Percentiles rank a stretch among this genome's conserved stretches.
Evolutionary conservation across 2,797 vertebrate genomes (phyloP).

Genomic region (Bovichtus variegatus): DNA sequence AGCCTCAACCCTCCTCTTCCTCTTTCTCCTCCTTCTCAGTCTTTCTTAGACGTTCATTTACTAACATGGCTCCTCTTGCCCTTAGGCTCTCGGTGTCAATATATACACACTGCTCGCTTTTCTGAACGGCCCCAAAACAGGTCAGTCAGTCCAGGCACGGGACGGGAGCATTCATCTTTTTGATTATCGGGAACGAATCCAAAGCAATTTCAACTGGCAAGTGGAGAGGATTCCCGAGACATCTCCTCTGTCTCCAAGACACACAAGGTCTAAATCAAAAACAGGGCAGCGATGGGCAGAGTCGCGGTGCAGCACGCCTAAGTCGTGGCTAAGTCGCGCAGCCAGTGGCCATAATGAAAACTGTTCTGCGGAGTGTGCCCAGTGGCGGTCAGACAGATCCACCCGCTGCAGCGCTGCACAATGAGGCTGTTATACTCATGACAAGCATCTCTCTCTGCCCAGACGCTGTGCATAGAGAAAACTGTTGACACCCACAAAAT

Average conservation of each 20-base stretch:
- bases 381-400: conserved; percentile 81
- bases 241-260: conserved; percentile 84
- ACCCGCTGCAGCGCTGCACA: conserved; percentile 79
- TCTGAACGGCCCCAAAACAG: conserved; percentile 53
- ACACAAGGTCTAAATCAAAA: conserved; percentile 82
- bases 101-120: conserved; percentile 45
- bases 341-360: conserved; percentile 82
- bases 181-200: conserved; percentile 77
- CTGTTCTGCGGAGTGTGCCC: conserved; percentile 74
- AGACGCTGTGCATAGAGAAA: conserved; percentile 79
- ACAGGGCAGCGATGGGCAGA: conserved; percentile 70
- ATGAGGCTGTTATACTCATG: conserved; percentile 85
- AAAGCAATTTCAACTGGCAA: conserved; percentile 83
- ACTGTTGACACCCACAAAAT: conserved; percentile 87
- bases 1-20: conserved; percentile 49
- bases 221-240: conserved; percentile 81
- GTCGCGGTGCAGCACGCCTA: conserved; percentile 71
- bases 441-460: conserved; percentile 80
- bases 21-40: conserved; percentile 42
- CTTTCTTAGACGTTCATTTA: conserved; percentile 57
- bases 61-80: conserved; percentile 66
- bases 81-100: conserved; percentile 61
- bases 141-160: conserved; percentile 64
- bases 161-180: conserved; percentile 70
- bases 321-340: conserved; percentile 76